phyloP scores from a whole-genome alignment of 2,888 invertebrate species.

The Bellardia pandia region DNA sequence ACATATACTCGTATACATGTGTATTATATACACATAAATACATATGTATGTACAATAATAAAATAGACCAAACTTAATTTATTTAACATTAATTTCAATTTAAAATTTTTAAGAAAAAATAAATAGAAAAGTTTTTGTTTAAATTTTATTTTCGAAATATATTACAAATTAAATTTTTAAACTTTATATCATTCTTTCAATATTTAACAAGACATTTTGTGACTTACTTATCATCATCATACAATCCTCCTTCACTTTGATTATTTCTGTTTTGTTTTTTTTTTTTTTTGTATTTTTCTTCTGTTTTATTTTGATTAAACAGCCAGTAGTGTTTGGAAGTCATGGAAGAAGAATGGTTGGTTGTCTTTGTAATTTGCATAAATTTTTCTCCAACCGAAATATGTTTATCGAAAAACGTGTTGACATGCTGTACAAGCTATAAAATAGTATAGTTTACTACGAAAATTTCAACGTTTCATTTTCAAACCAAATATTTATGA shows the following conservation, averaged over 20 bases:
- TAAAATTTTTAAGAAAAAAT: conserved; percentile 3
- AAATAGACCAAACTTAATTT: conserved; percentile 39
- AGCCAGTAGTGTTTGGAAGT: neutral
- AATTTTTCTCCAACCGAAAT: conserved; percentile 49
- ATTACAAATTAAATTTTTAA: conserved; percentile 55
- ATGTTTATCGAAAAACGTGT: conserved; percentile 59
- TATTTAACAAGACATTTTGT: conserved; percentile 29
- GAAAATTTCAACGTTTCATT: neutral
- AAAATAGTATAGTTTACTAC: conserved; percentile 47
- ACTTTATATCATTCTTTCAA: conserved; percentile 48
- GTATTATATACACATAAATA: too few species aligned
- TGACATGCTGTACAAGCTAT: conserved; percentile 66
- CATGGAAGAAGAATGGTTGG: neutral
- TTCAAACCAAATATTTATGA: conserved; percentile 36
- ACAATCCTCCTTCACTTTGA: conserved; percentile 6
- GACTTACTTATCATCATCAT: conserved; percentile 43
- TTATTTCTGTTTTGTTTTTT: neutral
- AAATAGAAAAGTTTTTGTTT: conserved; percentile 30
- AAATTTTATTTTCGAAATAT: conserved; percentile 35
- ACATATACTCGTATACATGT: too few species aligned
- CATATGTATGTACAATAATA: neutral
- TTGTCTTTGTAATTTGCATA: conserved; percentile 54
- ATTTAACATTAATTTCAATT: conserved; percentile 39
- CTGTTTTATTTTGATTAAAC: neutral
- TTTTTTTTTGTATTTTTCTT: neutral